Evolutionary conservation across 1,140 invertebrate species (phyloP).

Genomic region (Himalopsyche phryganea): DNA sequence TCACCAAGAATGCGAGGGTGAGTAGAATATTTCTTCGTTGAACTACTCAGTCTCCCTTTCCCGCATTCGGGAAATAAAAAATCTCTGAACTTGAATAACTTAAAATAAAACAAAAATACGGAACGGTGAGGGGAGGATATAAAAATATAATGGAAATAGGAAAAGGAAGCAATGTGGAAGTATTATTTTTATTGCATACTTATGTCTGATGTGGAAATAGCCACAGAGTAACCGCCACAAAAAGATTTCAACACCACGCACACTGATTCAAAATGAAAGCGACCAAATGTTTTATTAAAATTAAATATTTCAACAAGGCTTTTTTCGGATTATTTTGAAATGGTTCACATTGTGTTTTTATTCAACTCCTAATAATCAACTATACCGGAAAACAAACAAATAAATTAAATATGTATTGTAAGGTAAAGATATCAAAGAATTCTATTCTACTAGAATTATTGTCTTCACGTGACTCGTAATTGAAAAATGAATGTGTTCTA

Average conservation of each 20-base stretch:
- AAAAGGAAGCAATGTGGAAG: constrained; percentile 35
- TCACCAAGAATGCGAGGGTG: no score
- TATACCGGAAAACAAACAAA: no score
- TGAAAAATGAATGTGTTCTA: no score
- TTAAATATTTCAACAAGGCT: no score
- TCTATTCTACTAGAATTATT: no score
- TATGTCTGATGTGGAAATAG: constrained; percentile 28
- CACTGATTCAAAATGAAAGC: neutral
- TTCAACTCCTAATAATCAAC: no score
- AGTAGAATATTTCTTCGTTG: constrained; percentile 1
- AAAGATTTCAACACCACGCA: constrained; percentile 14
- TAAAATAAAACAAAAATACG: constrained; percentile 30
- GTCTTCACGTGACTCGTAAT: no score
- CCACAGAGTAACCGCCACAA: constrained; percentile 24
- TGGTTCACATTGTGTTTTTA: no score
- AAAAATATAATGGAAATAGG: constrained; percentile 35
- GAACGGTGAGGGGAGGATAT: constrained; percentile 24
- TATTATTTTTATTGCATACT: constrained; percentile 35
- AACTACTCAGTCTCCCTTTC: neutral
- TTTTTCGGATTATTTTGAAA: no score
- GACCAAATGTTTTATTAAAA: no score
- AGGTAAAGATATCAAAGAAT: no score
- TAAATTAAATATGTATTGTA: no score
- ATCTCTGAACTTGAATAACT: constrained; percentile 30
- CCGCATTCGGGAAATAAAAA: constrained; percentile 25